These are phyloP conservation scores for Falco concolor DNA, from an alignment of 2,797 vertebrate genomes.

Conservation along the genomic window DNA sequence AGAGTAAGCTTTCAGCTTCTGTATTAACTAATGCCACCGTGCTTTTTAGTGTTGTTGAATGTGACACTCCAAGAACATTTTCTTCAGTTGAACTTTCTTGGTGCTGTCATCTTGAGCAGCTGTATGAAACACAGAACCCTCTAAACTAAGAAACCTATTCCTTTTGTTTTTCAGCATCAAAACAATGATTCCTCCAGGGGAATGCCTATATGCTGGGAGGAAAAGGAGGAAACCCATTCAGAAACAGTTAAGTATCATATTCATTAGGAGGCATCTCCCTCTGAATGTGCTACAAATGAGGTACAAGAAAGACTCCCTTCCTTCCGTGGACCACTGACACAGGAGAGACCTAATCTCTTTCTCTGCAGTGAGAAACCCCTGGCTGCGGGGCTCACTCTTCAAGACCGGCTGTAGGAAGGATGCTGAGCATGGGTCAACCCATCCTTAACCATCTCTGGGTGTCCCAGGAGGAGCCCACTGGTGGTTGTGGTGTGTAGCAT, in stretches of 20 bases:
- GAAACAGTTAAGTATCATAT: constrained; percentile 87
- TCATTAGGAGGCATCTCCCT: not conserved
- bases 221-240: constrained; percentile 95
- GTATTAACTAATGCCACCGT: constrained; percentile 36
- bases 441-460: not conserved
- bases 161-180: constrained; percentile 68
- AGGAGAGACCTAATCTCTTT: not conserved
- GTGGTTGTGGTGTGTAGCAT: accelerated
- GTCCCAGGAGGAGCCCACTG: not conserved
- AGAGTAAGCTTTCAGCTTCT: constrained; percentile 6
- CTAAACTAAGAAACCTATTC: not conserved
- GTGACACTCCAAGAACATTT: constrained; percentile 8
- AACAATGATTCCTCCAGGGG: constrained; percentile 93
- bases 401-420: not conserved
- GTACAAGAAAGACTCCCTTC: not conserved
- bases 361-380: not conserved
- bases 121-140: not conserved
- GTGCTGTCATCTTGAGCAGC: not conserved
- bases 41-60: constrained; percentile 12
- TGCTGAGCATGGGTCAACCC: not conserved
- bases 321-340: not conserved
- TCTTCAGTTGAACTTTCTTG: not conserved
- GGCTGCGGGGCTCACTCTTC: not conserved
- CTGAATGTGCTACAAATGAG: accelerated
- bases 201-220: constrained; percentile 93